These are phyloP conservation scores for Parotocinclus haroldoi DNA, from an alignment of 2,797 vertebrate genomes.

Conservation along the genomic window DNA sequence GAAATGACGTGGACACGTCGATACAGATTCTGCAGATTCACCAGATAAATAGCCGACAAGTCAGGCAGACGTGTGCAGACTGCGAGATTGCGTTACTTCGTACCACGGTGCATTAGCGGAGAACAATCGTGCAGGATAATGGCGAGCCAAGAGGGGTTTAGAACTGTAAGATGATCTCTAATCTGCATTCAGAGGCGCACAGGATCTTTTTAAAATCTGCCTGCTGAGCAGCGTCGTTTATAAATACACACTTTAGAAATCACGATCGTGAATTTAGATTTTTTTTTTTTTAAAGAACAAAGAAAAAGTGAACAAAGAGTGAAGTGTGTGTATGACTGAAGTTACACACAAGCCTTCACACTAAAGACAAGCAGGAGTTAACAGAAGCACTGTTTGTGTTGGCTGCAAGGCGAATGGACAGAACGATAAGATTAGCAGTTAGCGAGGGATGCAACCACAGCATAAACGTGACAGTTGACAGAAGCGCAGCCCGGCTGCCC, in stretches of 20 bases:
- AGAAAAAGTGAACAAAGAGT: no score
- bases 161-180: constrained; percentile 29
- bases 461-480: constrained; percentile 58
- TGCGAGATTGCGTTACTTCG: constrained; percentile 57
- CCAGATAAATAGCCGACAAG: constrained; percentile 25
- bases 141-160: constrained; percentile 36
- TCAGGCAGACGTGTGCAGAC: constrained; percentile 61
- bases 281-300: no score
- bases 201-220: no score
- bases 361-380: neutral
- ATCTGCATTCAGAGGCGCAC: neutral
- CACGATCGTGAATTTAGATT: no score
- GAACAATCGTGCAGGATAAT: constrained; percentile 15
- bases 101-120: constrained; percentile 44
- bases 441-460: constrained; percentile 58
- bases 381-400: neutral
- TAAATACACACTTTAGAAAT: no score
- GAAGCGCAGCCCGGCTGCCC: constrained; percentile 46
- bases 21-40: no score
- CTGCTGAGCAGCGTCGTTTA: no score
- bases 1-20: neutral
- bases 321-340: no score
- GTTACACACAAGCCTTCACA: no score
- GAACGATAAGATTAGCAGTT: constrained; percentile 66
- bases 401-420: constrained; percentile 61